Evolutionary conservation across 2,888 invertebrate genomes (phyloP), one percentile per base, ranked within the genome.

Genomic region (Apotomis capreana): DNA sequence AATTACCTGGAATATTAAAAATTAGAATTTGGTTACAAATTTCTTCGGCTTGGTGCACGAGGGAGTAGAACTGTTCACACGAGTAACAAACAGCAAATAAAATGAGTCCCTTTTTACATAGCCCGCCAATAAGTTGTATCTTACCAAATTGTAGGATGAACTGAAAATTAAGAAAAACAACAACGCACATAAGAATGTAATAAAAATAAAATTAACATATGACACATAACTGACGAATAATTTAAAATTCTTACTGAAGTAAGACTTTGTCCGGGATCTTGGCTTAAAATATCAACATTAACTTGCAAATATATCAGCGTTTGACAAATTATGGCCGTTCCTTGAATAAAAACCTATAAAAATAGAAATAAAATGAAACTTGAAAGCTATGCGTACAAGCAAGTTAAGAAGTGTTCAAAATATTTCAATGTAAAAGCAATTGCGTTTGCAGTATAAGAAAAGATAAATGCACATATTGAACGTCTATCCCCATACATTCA

Each of bases 31-130:
- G n/a, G 37, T 9, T 37, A 13, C 62, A 62, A 37, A 62, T 37
- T 62, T 62, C 51, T 5, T 52, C 62, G 9, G 62, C 9, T 36
- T 52, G 6, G 9, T 51, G 62, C 62, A 52, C 5, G 0, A 37
- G 4, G n/a, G 8, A 36, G 51, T 62, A 62, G 37, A 36, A 62
- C 36, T n/a, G 37, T 51, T 52, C 62, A 4, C 62, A 62, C 36
- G 37, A 26, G 4, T 37, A 8, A 4, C 62, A 62, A n/a, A 2
- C 37, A 8, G 36, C n/a, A 5, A 36, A 51, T n/a, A 51, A 13
- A 9, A 62, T 8, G 5, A 62, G n/a, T 4, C 36, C 1, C 4
- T 37, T 62, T 62, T 62, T 62, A 13, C 51, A 0, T 37, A 13
- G 2, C 62, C 62, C 52, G 2, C 6, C 3, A 3, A 8, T 44